Evolutionary conservation across 2,113 vertebrate species (phyloP).

Genomic region (Psammodynastes pulverulentus): DNA sequence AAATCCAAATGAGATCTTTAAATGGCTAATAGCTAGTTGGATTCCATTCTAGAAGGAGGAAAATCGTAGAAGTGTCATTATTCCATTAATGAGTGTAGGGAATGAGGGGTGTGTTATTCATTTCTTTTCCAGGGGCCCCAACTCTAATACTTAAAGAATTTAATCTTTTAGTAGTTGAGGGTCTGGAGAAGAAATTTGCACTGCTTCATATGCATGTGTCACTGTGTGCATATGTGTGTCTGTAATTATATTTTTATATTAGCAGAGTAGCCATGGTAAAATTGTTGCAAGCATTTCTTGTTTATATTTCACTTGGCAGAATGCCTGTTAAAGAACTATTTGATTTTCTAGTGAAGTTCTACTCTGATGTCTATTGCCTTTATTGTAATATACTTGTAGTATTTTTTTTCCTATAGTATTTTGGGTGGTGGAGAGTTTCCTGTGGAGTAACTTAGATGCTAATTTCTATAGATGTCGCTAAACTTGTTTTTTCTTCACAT

Average conservation of each 20-base stretch:
- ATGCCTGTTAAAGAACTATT: slow-evolving; percentile 49
- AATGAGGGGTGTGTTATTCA: neutral
- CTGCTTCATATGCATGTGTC: neutral
- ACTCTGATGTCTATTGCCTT: slow-evolving; percentile 56
- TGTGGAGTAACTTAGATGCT: slow-evolving; percentile 62
- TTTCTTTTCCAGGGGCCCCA: neutral
- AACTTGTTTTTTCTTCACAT: slow-evolving; percentile 55
- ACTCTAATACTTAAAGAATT: neutral
- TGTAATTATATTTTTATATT: neutral
- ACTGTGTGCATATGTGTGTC: neutral
- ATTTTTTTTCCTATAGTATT: slow-evolving; percentile 46
- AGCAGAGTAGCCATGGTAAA: slow-evolving; percentile 45
- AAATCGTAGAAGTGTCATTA: neutral
- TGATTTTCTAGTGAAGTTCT: slow-evolving; percentile 51
- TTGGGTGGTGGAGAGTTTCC: slow-evolving; percentile 49
- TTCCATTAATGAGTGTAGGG: neutral
- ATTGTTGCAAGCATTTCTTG: slow-evolving; percentile 34
- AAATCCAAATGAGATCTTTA: neutral
- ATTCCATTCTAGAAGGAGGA: neutral
- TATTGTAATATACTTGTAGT: slow-evolving; percentile 43
- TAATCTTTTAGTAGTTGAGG: slow-evolving; percentile 41
- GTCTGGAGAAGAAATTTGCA: slow-evolving; percentile 35
- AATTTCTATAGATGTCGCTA: slow-evolving; percentile 59
- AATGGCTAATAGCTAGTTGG: neutral
- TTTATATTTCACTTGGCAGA: slow-evolving; percentile 47